phyloP scores from a whole-genome alignment of 2,888 invertebrate genomes.

The Hyalella azteca region DNA sequence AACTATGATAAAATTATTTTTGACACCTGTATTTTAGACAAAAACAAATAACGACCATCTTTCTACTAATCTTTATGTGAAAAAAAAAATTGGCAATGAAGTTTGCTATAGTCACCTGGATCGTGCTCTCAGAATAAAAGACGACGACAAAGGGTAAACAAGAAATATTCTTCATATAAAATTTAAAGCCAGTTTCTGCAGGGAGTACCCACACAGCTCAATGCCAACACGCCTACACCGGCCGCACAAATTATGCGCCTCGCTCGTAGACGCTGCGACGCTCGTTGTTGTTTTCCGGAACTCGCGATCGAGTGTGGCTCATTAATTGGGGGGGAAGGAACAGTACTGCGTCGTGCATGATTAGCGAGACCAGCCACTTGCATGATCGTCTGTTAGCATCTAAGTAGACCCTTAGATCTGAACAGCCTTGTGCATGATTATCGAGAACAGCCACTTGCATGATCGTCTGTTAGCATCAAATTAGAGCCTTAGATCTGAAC shows the following conservation, averaged over 20 bases:
- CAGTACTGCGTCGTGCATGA: conserved; percentile 12
- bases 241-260: conserved; percentile 2
- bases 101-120: too few species aligned
- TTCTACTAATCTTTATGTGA: too few species aligned
- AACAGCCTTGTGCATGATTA: conserved; percentile 7
- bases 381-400: background rate
- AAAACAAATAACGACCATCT: too few species aligned
- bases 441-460: background rate
- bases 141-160: too few species aligned
- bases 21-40: too few species aligned
- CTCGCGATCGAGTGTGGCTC: background rate
- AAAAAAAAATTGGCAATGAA: too few species aligned
- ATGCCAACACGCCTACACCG: conserved; percentile 6
- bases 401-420: background rate
- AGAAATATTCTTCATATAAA: too few species aligned
- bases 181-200: too few species aligned
- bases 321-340: background rate
- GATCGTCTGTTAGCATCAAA: background rate
- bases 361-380: background rate
- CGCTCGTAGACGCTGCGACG: background rate
- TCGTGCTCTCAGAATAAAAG: too few species aligned
- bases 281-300: background rate
- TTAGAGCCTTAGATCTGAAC: background rate
- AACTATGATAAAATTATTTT: too few species aligned
- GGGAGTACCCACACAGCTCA: background rate